A percentile compares a stretch with the other conserved stretches of the same genome.
Conservation (phyloP, 2,113 vertebrate genomes). For the Lucifuga dentata region DNA sequence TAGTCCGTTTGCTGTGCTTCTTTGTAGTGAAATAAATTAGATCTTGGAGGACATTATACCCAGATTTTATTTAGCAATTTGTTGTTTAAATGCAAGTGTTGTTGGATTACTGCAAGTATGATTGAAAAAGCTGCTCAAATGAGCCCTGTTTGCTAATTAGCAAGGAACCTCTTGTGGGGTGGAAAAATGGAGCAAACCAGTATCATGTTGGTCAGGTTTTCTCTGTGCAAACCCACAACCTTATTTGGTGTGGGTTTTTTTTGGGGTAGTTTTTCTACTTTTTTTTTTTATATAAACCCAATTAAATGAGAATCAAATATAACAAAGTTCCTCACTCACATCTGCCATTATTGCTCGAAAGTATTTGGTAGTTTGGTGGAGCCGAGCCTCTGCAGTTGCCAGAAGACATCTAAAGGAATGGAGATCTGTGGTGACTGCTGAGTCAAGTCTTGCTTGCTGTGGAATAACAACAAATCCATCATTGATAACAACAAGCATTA, state of each 20-base stretch:
- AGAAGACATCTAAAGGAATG: no score
- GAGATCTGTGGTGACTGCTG: no score
- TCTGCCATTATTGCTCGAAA: no score
- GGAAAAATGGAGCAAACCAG: neutral
- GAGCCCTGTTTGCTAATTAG: neutral
- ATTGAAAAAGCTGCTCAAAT: constrained; percentile 10
- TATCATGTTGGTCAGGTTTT: neutral
- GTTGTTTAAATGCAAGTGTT: neutral
- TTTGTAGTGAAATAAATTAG: constrained; percentile 13
- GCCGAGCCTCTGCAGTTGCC: no score
- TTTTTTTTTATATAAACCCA: no score
- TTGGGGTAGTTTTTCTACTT: no score
- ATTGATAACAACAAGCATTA: no score
- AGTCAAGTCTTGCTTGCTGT: no score
- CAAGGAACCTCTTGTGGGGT: neutral
- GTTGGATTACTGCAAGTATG: neutral
- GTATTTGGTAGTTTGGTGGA: no score
- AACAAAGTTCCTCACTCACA: no score
- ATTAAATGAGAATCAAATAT: no score
- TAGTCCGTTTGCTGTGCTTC: constrained; percentile 24
- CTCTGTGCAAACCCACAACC: constrained; percentile 13
- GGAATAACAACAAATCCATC: no score
- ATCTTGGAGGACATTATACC: neutral
- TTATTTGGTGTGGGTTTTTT: neutral
- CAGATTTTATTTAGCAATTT: neutral